A percentile compares a stretch with the other conserved stretches of the same genome.
phyloP scores from a whole-genome alignment of 1,140 invertebrate species.

The Sminthurinus signatus region DNA sequence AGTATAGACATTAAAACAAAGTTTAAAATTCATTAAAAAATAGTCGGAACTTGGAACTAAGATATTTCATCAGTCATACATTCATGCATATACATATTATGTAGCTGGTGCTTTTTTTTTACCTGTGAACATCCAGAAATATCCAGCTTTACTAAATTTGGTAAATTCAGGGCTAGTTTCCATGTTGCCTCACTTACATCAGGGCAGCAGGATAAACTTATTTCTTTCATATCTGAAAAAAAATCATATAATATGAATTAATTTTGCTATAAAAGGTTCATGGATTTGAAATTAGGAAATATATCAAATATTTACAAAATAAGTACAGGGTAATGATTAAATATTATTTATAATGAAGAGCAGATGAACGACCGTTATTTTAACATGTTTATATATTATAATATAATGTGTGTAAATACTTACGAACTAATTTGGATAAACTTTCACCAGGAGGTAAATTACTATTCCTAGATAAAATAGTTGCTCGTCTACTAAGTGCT shows the following conservation, averaged over 20 bases:
- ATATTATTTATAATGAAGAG: too few relatives aligned
- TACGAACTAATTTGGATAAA: conserved; percentile 3
- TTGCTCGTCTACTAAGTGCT: not conserved
- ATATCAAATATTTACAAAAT: too few relatives aligned
- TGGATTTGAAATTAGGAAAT: too few relatives aligned
- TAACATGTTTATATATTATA: too few relatives aligned
- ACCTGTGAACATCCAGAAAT: conserved; percentile 17
- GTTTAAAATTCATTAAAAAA: not conserved
- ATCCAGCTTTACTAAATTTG: conserved; percentile 6
- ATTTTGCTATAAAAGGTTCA: not conserved
- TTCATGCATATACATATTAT: too few relatives aligned
- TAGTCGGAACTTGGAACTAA: not conserved
- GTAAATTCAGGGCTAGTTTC: conserved; percentile 17
- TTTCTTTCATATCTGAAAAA: conserved; percentile 11
- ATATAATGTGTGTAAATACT: not conserved
- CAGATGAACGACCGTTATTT: too few relatives aligned
- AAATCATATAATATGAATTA: not conserved
- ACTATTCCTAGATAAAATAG: conserved; percentile 5
- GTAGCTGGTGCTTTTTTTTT: not conserved
- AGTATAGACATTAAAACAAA: not conserved
- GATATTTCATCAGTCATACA: not conserved
- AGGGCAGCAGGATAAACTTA: conserved; percentile 13
- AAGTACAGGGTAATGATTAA: too few relatives aligned
- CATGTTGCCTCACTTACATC: conserved; percentile 17
- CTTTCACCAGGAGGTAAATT: not conserved